Percentiles rank a stretch among this genome's conserved stretches.
Conservation (phyloP, 2,888 invertebrate genomes). For the Elmis aenea region DNA sequence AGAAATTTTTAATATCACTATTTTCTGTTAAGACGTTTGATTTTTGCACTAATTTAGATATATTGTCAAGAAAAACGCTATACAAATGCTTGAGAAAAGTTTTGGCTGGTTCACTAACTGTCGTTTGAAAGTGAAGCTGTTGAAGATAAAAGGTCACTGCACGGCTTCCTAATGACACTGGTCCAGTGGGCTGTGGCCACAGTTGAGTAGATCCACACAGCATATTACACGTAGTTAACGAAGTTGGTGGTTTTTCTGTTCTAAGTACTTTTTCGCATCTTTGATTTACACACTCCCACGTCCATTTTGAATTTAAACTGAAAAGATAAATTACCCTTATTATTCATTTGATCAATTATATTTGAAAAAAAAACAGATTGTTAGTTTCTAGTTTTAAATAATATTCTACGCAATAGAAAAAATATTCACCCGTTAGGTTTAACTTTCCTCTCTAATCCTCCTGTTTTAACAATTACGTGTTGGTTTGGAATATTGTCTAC, state of each 20-base stretch:
- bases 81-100: constrained; percentile 51
- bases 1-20: constrained; percentile 37
- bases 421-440: too few species aligned
- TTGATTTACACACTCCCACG: constrained; percentile 67
- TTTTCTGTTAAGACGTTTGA: constrained; percentile 28
- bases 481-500: too few species aligned
- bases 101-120: constrained; percentile 44
- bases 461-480: too few species aligned
- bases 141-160: constrained; percentile 57
- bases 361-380: too few species aligned
- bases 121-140: constrained; percentile 49
- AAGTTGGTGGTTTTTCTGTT: constrained; percentile 45
- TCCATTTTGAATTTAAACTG: constrained; percentile 63
- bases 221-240: constrained; percentile 72
- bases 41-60: constrained; percentile 31
- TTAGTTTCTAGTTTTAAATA: too few species aligned
- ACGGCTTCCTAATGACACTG: constrained; percentile 60
- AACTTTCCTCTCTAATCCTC: too few species aligned
- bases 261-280: constrained; percentile 61
- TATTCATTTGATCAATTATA: too few species aligned
- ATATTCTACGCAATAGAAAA: too few species aligned
- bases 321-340: constrained; percentile 34
- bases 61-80: constrained; percentile 46
- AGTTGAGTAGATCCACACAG: constrained; percentile 69
- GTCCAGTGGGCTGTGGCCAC: constrained; percentile 77